A percentile compares a stretch with the other conserved stretches of the same genome.
phyloP scores from a whole-genome alignment of 2,113 vertebrate species.

The Balaenoptera acutorostrata region DNA sequence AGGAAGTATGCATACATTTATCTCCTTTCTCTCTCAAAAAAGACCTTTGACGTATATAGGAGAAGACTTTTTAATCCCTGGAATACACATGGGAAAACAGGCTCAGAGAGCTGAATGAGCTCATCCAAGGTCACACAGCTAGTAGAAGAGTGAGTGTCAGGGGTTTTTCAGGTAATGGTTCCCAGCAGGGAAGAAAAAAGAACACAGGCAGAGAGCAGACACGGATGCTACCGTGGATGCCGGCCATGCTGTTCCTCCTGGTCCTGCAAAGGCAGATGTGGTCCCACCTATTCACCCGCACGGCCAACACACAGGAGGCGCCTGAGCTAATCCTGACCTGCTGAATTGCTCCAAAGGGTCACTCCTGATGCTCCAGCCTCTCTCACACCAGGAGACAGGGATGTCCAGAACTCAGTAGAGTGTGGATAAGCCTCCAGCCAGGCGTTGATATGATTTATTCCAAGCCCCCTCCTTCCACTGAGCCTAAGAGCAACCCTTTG shows the following conservation, averaged over 20 bases:
- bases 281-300: background rate
- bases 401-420: background rate
- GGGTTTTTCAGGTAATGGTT: background rate
- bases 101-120: background rate
- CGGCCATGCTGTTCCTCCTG: rapidly evolving
- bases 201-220: background rate
- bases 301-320: rapidly evolving
- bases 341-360: background rate
- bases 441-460: background rate
- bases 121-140: background rate
- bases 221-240: rapidly evolving
- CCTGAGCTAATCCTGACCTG: background rate
- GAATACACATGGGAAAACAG: background rate
- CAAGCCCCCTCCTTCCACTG: conserved; percentile 47
- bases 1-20: background rate
- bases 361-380: background rate
- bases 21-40: background rate
- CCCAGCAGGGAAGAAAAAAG: background rate
- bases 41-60: background rate
- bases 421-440: background rate
- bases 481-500: conserved; percentile 66
- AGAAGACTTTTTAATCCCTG: background rate
- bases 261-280: background rate
- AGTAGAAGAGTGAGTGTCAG: background rate
- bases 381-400: background rate